Conservation (phyloP, 2,113 vertebrate genomes). For the Oryzias javanicus region DNA sequence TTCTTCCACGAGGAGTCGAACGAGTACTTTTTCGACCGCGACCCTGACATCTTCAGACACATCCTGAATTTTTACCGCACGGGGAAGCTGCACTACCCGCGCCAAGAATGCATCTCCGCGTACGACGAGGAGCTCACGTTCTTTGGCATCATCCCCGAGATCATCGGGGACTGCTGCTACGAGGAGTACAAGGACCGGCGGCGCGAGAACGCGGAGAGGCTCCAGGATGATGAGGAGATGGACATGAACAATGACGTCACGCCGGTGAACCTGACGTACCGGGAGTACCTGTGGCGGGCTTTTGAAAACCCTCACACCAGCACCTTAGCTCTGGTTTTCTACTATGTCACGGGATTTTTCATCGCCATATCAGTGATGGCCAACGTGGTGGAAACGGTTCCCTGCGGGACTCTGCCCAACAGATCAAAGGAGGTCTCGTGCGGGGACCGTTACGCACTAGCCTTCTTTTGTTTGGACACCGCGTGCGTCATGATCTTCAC, state of each 20-base stretch:
- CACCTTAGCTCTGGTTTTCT: constrained; percentile 96
- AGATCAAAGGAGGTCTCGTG: constrained; percentile 89
- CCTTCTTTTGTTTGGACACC: constrained; percentile 98
- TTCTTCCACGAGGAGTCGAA: constrained; percentile 96
- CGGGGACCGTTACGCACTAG: constrained; percentile 92
- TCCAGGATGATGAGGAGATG: constrained; percentile 91
- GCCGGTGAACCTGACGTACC: constrained; percentile 84
- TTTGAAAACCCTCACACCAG: constrained; percentile 99
- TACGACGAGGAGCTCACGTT: constrained; percentile 97
- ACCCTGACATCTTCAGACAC: constrained; percentile 97
- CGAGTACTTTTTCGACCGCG: constrained; percentile 98
- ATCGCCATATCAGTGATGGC: constrained; percentile 98
- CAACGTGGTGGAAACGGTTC: constrained; percentile 97
- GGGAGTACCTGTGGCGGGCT: constrained; percentile 95
- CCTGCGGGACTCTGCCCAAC: constrained; percentile 84
- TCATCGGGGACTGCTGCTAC: constrained; percentile 97
- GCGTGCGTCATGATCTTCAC: constrained; percentile 99
- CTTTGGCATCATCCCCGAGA: constrained; percentile 97
- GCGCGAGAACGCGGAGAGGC: constrained; percentile 91
- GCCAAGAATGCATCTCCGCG: constrained; percentile 96
- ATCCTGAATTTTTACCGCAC: constrained; percentile 99
- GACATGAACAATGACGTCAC: constrained; percentile 82
- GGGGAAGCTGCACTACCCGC: constrained; percentile 95
- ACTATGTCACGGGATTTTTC: constrained; percentile 99
- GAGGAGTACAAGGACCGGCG: constrained; percentile 99